Evolutionary conservation across 2,113 vertebrate species (phyloP).

Genomic region (Nesoenas mayeri): DNA sequence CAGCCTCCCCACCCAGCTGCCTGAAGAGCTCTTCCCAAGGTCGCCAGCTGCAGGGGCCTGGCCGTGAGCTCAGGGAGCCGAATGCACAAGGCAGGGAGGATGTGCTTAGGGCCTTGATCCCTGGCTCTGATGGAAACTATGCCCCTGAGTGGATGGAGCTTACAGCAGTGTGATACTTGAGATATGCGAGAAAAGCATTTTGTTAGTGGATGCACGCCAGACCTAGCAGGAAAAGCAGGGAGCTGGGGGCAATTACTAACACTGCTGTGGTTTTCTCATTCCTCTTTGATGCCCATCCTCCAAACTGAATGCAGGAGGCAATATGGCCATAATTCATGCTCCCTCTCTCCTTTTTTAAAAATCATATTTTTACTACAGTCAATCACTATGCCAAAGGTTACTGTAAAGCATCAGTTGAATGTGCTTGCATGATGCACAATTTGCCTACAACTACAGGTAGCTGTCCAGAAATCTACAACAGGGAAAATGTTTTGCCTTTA

Average conservation of each 20-base stretch:
- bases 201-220: background rate
- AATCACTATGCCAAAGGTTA: background rate
- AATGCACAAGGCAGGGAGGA: background rate
- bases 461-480: background rate
- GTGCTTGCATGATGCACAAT: background rate
- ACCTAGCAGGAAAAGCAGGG: background rate
- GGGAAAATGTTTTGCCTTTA: background rate
- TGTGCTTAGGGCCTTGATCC: no score
- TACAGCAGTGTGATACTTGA: background rate
- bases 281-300: background rate
- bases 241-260: background rate
- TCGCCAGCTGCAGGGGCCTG: background rate
- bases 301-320: background rate
- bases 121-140: background rate
- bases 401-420: background rate
- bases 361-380: background rate
- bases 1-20: background rate
- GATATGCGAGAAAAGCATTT: background rate
- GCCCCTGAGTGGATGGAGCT: background rate
- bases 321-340: background rate
- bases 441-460: background rate
- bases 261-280: background rate
- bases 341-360: background rate
- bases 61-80: background rate
- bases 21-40: background rate